These are phyloP conservation scores for Scyliorhinus canicula DNA, from an alignment of 2,797 vertebrate species.

Conservation along the genomic window DNA sequence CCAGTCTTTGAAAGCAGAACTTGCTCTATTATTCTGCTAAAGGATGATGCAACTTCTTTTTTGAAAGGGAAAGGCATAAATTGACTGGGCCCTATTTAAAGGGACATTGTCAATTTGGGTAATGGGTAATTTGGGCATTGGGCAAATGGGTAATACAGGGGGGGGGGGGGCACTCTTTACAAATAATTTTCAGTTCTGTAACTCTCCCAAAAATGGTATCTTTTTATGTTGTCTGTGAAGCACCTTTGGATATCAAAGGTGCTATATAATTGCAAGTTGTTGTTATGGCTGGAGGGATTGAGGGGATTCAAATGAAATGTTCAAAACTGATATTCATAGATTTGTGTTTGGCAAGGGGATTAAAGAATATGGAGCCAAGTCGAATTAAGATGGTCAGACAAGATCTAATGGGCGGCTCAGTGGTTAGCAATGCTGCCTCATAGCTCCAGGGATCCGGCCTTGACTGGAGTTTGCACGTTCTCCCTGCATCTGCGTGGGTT, in stretches of 20 bases:
- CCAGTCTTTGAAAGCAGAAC: not conserved
- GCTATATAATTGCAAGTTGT: not conserved
- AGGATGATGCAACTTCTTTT: not conserved
- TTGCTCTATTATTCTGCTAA: not conserved
- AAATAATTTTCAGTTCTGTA: not conserved
- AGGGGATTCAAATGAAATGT: not conserved
- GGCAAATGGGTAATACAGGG: too few relatives aligned
- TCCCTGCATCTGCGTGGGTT: too few relatives aligned
- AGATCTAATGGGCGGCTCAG: too few relatives aligned
- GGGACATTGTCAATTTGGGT: not conserved
- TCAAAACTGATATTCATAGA: not conserved
- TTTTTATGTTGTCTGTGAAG: not conserved
- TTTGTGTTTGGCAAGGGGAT: not conserved
- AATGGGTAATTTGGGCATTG: too few relatives aligned
- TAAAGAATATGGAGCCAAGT: not conserved
- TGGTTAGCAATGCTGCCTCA: too few relatives aligned
- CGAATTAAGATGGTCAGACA: not conserved
- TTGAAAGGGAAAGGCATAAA: not conserved
- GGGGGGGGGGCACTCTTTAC: not conserved
- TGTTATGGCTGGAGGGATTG: not conserved
- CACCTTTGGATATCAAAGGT: not conserved
- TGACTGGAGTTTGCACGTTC: too few relatives aligned
- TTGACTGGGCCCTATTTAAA: not conserved
- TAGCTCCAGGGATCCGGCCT: too few relatives aligned
- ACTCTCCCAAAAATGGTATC: not conserved